Evolutionary conservation across 2,888 invertebrate species (phyloP), one percentile per base, ranked within the genome.

Genomic region (Rhimphoctona megacephalus): DNA sequence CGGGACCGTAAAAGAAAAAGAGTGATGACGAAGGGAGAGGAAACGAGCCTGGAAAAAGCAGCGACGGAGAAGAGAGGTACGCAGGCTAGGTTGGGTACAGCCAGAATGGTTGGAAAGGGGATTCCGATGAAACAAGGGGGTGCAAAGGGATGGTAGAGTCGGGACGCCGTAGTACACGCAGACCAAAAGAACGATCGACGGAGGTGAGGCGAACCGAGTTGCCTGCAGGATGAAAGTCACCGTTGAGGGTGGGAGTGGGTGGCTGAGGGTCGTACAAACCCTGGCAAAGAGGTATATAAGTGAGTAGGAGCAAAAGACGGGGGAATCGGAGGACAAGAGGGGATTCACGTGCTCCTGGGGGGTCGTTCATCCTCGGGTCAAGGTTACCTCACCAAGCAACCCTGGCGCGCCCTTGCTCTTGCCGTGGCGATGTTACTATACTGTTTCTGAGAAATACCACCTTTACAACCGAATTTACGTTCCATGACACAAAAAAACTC

Each of bases 281-380:
- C 80, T 22, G 80, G 52, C 80, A 72, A 82, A 69, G 87, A 74
- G 81, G 70, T 81, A 77, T 83, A 87, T 70, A 76, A 33, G 69
- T 57, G 22, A 67, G 64, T 22, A 74, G 46, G 57, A 22, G 49
- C n/a, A 77, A 33, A 64, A 43, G 49, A 54, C 78, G 52, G 67
- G 69, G 22, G 78, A 19, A 11, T 17, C 69, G 33, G 70, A 66
- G 80, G 79, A 61, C 72, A 72, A 79, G 85, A 54, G 81, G 79
- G 91, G 90, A 87, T 91, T 91, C 91, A 92, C 92, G 92, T 90
- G 92, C 92, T 82, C 87, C 83, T 74, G 88, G 87, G 91, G 93
- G 94, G 93, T 94, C 93, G 93, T 93, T 94, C 93, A 92, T 94
- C 93, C 94, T 92, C 92, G 93, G 94, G 94, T 94, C 94, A 94